Percentiles rank a stretch among this genome's conserved stretches.
Conservation (phyloP, 2,797 vertebrate genomes). For the Hozukius guyotensis region DNA sequence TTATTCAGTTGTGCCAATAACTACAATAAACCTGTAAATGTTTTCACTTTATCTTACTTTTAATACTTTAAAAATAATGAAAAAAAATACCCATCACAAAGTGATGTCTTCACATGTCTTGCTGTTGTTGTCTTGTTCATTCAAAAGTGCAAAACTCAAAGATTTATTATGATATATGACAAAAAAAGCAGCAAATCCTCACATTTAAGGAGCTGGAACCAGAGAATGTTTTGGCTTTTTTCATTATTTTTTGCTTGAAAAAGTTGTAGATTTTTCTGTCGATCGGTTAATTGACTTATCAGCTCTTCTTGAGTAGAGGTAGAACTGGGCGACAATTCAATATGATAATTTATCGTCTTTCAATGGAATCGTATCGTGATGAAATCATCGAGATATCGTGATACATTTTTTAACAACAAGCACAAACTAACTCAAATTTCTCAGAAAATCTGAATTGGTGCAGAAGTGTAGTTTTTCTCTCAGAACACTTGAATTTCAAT, state of each 20-base stretch:
- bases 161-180: background rate
- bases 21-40: background rate
- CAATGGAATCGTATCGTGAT: too few species aligned
- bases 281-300: too few species aligned
- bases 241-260: background rate
- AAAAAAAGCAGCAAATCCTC: background rate
- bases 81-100: background rate
- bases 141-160: background rate
- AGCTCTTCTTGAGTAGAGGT: too few species aligned
- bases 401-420: too few species aligned
- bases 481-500: too few species aligned
- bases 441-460: too few species aligned
- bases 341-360: too few species aligned
- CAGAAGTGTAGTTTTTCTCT: too few species aligned
- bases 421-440: too few species aligned
- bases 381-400: too few species aligned
- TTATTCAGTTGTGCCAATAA: background rate
- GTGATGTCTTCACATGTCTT: background rate
- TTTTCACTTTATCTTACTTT: background rate
- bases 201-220: background rate
- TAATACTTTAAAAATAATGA: background rate
- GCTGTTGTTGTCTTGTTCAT: background rate
- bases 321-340: too few species aligned
- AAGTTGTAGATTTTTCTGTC: too few species aligned
- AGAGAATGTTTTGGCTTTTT: background rate